Base-by-base conservation (phyloP, 1,140 invertebrate genomes). In the Drosophila bocqueti region DNA sequence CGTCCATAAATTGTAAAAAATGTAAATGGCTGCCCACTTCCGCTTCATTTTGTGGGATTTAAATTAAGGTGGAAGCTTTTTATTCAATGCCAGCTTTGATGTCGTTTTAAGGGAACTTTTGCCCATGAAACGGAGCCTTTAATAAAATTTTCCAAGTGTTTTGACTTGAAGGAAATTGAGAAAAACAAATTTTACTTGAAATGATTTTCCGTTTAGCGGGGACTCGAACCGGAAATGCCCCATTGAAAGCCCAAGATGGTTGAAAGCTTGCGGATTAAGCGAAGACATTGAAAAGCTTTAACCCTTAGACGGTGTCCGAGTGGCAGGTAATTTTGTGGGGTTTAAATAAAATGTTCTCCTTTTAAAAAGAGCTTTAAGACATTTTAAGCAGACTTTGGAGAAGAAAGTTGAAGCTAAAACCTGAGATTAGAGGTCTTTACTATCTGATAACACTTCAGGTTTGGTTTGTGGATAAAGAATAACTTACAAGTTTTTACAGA, bases 161-260 rank as follows among this genome's bases (percentile, higher is more conserved):
- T 62, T 58, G 3, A 13, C 50, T 60, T 21, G 24, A 49, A 13
- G 13, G 31, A 52, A 52, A 16, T 15, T 16, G 5, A 18, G 11
- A 42, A 61, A 79, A 58, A 0, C 4, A 0, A 1, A 46, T 77
- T 58, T 38, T 38, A 46, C 49, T 34, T 34, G 26, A 5, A 29
- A 34, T 36, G 26, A 34, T 9, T 16, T 18, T 5, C 2, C 7
- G 10, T 1, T 52, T 47, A 63, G 66, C 26, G 4, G 38, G 46
- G 73, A 78, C 21, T 18, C 43, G 6, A 89, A 87, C 84, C 84
- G 84, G 84, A 84, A 71, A 21, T 18, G 36, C 4, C 2, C 3
- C 15, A 43, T 36, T 21, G 2, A 71, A 86, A 86, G 79, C 69
- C 38, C 36, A 84, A 89, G 84, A 81, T 64, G 55, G 24, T 36